Percentiles rank a stretch among this genome's conserved stretches.
These are phyloP conservation scores for Sus cebifrons DNA, from an alignment of 2,797 vertebrate species.

Conservation along the genomic window DNA sequence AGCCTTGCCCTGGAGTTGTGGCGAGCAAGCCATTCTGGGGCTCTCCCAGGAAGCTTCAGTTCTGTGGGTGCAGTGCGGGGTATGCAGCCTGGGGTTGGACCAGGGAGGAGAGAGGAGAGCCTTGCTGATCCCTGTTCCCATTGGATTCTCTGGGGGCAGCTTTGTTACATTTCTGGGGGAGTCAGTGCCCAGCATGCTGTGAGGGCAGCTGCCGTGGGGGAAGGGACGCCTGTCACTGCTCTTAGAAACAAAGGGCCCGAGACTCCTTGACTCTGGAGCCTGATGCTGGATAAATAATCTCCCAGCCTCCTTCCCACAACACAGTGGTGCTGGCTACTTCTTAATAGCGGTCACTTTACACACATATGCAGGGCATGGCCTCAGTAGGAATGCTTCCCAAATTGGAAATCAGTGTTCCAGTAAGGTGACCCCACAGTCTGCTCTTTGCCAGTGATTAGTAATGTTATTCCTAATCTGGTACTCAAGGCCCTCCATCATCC, in stretches of 20 bases:
- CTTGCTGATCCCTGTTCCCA: neutral
- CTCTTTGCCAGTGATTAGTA: conserved; percentile 10
- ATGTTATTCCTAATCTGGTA: neutral
- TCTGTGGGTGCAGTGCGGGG: neutral
- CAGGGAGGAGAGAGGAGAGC: neutral
- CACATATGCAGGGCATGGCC: neutral
- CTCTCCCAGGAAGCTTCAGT: neutral
- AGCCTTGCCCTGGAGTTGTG: neutral
- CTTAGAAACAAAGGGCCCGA: conserved; percentile 22
- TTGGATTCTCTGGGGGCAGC: neutral
- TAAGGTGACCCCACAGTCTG: neutral
- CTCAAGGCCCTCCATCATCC: neutral
- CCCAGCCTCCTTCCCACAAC: neutral
- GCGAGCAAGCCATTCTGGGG: neutral
- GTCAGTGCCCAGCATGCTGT: neutral
- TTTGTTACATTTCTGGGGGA: neutral
- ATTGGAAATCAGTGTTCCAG: conserved; percentile 18
- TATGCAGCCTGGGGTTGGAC: neutral
- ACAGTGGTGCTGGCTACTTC: neutral
- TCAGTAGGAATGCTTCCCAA: conserved; percentile 15
- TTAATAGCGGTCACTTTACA: neutral
- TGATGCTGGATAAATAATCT: conserved; percentile 9
- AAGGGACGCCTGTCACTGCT: neutral
- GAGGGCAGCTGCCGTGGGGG: neutral
- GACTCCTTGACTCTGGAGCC: neutral